These are phyloP conservation scores for Agapostemon virescens DNA, from an alignment of 2,888 invertebrate species.

Conservation along the genomic window DNA sequence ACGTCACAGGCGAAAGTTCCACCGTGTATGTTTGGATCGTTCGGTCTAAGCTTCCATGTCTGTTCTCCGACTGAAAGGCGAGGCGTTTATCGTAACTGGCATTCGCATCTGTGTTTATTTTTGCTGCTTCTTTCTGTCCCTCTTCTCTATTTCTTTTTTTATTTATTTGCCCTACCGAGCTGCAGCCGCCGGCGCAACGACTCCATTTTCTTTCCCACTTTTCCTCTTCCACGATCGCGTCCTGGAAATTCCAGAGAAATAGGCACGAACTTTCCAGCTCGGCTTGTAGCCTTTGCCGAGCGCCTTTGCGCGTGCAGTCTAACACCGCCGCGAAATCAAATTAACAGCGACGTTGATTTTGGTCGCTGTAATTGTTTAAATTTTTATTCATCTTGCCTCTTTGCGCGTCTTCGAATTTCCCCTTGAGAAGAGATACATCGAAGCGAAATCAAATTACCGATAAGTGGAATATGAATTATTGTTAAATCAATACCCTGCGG, in stretches of 20 bases:
- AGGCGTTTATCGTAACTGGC: neutral
- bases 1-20: constrained; percentile 1
- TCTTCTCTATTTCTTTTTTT: too few relatives aligned
- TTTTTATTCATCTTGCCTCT: neutral
- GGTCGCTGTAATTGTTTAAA: neutral
- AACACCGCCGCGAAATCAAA: constrained; percentile 14
- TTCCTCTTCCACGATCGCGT: neutral
- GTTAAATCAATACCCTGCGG: neutral
- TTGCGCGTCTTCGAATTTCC: neutral
- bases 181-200: too few relatives aligned
- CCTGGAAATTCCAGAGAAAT: constrained; percentile 2
- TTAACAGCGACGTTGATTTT: constrained; percentile 6
- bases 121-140: neutral
- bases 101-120: constrained; percentile 10
- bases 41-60: neutral
- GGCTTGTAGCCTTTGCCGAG: neutral
- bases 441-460: neutral
- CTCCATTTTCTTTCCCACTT: neutral
- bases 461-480: neutral
- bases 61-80: neutral
- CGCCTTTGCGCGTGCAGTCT: neutral
- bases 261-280: neutral
- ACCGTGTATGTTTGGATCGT: neutral
- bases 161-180: neutral
- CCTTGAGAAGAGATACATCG: neutral